Evolutionary conservation across 2,113 vertebrate genomes (phyloP).

Genomic region (Uropsilus gracilis): DNA sequence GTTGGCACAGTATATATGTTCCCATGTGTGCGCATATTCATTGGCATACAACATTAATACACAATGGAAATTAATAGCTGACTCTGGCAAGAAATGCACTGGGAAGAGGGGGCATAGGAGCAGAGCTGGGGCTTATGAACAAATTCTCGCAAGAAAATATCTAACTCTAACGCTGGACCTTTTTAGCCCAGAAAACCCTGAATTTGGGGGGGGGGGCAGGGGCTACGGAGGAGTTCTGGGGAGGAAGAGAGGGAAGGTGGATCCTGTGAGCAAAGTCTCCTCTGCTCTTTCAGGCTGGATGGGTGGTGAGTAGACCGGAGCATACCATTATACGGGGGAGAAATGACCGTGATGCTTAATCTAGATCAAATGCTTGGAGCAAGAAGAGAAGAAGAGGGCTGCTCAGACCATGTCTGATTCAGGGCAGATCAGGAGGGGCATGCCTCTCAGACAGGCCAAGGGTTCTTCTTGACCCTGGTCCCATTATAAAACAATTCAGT

Average conservation of each 20-base stretch:
- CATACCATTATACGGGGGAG: rapidly evolving
- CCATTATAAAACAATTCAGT: neutral
- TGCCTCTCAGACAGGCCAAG: neutral
- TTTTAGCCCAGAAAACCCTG: neutral
- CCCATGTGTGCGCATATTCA: neutral
- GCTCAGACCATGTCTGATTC: neutral
- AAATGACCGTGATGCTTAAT: neutral
- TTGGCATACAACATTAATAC: no score
- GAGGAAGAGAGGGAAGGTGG: no score
- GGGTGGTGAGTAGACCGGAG: no score
- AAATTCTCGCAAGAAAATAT: neutral
- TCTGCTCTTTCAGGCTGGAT: neutral
- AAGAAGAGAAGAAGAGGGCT: neutral
- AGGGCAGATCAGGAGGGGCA: neutral
- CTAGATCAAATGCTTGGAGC: neutral
- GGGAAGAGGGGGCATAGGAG: neutral
- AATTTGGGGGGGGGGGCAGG: neutral
- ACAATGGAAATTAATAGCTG: neutral
- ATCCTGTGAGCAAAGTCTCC: neutral
- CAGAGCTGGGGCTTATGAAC: neutral
- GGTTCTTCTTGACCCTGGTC: neutral
- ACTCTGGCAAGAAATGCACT: neutral
- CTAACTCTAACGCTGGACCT: neutral
- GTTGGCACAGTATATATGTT: neutral
- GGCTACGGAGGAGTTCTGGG: no score